A percentile compares a stretch with the other conserved stretches of the same genome.
These are phyloP conservation scores for Actinemys pallida DNA, from an alignment of 2,113 vertebrate genomes.

Conservation along the genomic window DNA sequence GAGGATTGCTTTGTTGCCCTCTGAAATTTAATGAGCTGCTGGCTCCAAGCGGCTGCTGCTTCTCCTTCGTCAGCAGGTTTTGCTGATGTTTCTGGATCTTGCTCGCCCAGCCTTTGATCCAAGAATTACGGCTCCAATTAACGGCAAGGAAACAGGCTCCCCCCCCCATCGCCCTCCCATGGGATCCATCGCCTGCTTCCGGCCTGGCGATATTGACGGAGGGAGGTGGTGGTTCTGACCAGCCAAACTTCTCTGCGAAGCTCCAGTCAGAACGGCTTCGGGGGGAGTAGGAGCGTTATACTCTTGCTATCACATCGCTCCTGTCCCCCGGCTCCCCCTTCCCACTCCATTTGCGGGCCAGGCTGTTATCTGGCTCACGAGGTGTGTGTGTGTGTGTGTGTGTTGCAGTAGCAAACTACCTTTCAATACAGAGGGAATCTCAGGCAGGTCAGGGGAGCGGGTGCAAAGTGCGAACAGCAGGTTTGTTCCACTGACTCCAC, in stretches of 20 bases:
- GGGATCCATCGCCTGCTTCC: not conserved
- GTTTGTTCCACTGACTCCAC: not conserved
- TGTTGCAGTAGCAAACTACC: too few relatives aligned
- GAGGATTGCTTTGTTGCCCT: not conserved
- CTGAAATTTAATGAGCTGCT: rapidly evolving
- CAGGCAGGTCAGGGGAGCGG: not conserved
- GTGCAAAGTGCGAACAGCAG: not conserved
- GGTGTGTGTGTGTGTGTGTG: not conserved
- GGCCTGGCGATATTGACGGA: not conserved
- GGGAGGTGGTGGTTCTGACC: not conserved
- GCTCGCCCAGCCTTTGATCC: rapidly evolving
- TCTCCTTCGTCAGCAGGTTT: not conserved
- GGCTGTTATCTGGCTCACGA: not conserved
- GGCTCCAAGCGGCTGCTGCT: not conserved
- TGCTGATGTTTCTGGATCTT: not conserved
- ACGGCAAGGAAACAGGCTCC: not conserved
- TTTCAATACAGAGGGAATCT: not conserved
- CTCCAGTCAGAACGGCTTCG: too few relatives aligned
- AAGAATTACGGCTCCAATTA: rapidly evolving
- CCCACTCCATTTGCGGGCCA: too few relatives aligned
- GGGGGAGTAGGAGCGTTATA: not conserved
- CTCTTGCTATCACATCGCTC: not conserved
- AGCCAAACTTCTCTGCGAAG: not conserved
- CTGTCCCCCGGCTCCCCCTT: too few relatives aligned
- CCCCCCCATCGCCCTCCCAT: not conserved